Evolutionary conservation across 2,113 vertebrate species (phyloP).

Genomic region (Psittacula cyanocephala): DNA sequence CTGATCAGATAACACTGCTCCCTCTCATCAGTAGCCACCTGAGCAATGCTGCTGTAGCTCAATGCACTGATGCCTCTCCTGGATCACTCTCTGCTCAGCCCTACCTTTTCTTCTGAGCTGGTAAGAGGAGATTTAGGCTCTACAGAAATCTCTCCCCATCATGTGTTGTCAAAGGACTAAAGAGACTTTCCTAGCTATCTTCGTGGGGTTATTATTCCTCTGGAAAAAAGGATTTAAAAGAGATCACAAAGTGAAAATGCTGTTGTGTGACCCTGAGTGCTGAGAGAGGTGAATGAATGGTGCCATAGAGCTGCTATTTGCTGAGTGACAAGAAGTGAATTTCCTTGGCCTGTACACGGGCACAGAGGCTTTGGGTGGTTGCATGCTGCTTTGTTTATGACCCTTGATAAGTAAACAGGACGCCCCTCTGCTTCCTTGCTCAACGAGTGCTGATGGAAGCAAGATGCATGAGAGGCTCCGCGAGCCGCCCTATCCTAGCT

Average conservation of each 20-base stretch:
- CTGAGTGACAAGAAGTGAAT: not conserved
- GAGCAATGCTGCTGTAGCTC: not conserved
- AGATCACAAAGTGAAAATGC: not conserved
- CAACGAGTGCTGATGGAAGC: not conserved
- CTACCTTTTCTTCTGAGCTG: not conserved
- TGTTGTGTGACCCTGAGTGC: not conserved
- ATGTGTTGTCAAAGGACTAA: not conserved
- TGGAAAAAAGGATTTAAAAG: not conserved
- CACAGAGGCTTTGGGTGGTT: not conserved
- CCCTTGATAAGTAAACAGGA: not conserved
- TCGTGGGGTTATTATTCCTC: not conserved
- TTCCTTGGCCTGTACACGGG: rapidly evolving
- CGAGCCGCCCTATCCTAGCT: not conserved
- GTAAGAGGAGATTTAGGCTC: not conserved
- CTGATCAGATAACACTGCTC: not conserved
- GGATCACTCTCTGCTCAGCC: not conserved
- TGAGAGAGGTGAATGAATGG: not conserved
- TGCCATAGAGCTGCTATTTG: not conserved
- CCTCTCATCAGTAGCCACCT: not conserved
- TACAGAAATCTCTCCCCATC: not conserved
- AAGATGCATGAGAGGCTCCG: rapidly evolving
- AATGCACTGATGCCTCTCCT: not conserved
- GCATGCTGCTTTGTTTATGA: not conserved
- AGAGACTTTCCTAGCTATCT: not conserved
- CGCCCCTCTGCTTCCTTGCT: not conserved